Percentiles rank a stretch among this genome's conserved stretches.
Evolutionary conservation across 1,140 invertebrate genomes (phyloP).

Genomic region (Colletes latitarsis): DNA sequence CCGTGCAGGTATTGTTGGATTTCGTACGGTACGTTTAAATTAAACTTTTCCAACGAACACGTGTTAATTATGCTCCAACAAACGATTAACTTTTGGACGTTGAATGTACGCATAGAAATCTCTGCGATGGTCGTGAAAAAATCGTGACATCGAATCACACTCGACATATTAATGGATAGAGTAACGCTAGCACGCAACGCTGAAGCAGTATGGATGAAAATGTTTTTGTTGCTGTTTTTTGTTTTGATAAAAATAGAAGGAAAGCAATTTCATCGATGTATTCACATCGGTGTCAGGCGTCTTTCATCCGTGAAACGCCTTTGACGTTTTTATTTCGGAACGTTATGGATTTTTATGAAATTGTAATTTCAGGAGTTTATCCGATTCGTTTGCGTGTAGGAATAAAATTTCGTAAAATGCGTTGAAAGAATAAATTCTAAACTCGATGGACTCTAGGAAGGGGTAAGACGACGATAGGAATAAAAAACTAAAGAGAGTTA

Average conservation of each 20-base stretch:
- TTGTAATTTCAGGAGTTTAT: slow-evolving; percentile 33
- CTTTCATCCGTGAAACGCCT: slow-evolving; percentile 43
- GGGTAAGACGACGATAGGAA: background rate
- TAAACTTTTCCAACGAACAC: too few species aligned
- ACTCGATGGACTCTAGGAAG: background rate
- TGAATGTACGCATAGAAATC: background rate
- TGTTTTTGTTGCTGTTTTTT: slow-evolving; percentile 14
- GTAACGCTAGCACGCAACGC: background rate
- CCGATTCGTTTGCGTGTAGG: slow-evolving; percentile 17
- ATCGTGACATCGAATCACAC: slow-evolving; percentile 22
- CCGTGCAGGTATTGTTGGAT: too few species aligned
- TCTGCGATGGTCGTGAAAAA: background rate
- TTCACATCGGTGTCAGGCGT: slow-evolving; percentile 15
- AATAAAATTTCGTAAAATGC: slow-evolving; percentile 21
- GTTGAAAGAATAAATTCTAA: slow-evolving; percentile 13
- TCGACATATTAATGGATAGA: slow-evolving; percentile 17
- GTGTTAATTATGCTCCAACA: too few species aligned
- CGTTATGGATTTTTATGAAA: slow-evolving; percentile 45
- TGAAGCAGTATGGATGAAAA: background rate
- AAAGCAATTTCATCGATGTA: slow-evolving; percentile 3
- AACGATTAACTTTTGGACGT: background rate
- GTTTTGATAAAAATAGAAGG: slow-evolving; percentile 16
- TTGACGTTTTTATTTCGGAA: slow-evolving; percentile 35
- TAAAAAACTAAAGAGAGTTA: background rate
- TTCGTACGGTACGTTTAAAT: too few species aligned